Conservation (phyloP, 2,797 vertebrate genomes). For the Pseudochromis fuscus region DNA sequence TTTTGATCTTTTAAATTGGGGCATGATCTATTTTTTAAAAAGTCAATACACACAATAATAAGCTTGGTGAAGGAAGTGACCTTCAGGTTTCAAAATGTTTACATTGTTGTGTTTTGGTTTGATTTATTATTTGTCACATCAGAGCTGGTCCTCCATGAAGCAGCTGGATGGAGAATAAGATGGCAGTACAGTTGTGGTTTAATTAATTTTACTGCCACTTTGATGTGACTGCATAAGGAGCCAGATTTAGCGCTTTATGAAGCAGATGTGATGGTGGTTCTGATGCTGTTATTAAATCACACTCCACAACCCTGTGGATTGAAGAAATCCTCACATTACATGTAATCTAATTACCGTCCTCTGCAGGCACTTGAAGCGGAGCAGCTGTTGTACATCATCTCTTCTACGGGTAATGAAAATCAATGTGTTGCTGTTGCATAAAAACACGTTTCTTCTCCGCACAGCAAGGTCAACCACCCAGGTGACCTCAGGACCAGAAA, state of each 20-base stretch:
- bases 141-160: not conserved
- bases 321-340: not conserved
- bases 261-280: not conserved
- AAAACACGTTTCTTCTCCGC: not conserved
- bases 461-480: not conserved
- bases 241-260: not conserved
- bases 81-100: too few species aligned
- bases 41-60: too few species aligned
- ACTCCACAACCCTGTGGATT: not conserved
- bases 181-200: not conserved
- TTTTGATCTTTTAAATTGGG: too few species aligned
- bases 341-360: not conserved
- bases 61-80: too few species aligned
- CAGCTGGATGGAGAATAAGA: not conserved
- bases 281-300: slow-evolving; percentile 7
- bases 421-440: not conserved
- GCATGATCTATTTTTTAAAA: too few species aligned
- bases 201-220: not conserved
- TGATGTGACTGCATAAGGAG: not conserved
- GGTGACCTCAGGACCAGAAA: not conserved
- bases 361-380: not conserved
- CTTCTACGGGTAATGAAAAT: not conserved
- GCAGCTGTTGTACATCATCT: not conserved
- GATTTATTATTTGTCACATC: not conserved
- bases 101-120: too few species aligned